A percentile compares a stretch with the other conserved stretches of the same genome.
phyloP scores from a whole-genome alignment of 2,113 vertebrate species.

The Paramormyrops kingsleyae region DNA sequence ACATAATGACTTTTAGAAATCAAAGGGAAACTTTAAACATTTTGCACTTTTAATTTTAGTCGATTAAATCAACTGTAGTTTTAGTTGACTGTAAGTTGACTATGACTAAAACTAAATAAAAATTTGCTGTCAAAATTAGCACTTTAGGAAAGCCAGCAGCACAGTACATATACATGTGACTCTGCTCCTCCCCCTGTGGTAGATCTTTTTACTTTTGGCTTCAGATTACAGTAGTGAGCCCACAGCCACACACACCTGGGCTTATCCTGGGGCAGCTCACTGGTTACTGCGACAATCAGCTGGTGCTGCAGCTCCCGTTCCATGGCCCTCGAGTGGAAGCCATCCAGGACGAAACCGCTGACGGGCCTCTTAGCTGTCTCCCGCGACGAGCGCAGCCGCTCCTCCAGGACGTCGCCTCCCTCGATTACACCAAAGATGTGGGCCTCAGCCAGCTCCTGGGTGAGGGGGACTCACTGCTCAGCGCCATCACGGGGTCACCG shows the following conservation, averaged over 20 bases:
- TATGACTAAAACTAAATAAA: too few relatives aligned
- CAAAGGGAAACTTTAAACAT: too few relatives aligned
- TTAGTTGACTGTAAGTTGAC: too few relatives aligned
- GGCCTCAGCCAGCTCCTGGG: conserved; percentile 71
- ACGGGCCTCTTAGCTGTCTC: conserved; percentile 91
- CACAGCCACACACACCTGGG: conserved; percentile 66
- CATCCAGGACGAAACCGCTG: conserved; percentile 88
- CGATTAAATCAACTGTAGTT: too few relatives aligned
- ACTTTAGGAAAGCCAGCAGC: background rate
- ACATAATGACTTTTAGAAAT: too few relatives aligned
- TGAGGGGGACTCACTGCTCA: background rate
- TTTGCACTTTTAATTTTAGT: too few relatives aligned
- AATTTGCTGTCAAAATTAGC: too few relatives aligned
- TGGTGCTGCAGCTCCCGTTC: conserved; percentile 64
- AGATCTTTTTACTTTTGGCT: too few relatives aligned
- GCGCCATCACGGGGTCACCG: background rate
- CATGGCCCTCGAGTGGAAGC: conserved; percentile 70
- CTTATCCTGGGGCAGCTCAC: conserved; percentile 85
- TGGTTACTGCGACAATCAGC: conserved; percentile 72
- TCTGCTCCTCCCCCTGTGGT: background rate
- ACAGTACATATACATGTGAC: background rate
- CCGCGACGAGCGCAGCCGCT: conserved; percentile 80
- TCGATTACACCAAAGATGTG: conserved; percentile 84
- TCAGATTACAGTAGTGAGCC: background rate
- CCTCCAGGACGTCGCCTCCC: conserved; percentile 83